phyloP scores from a whole-genome alignment of 2,888 invertebrate species.

The Zaprionus lineosus region DNA sequence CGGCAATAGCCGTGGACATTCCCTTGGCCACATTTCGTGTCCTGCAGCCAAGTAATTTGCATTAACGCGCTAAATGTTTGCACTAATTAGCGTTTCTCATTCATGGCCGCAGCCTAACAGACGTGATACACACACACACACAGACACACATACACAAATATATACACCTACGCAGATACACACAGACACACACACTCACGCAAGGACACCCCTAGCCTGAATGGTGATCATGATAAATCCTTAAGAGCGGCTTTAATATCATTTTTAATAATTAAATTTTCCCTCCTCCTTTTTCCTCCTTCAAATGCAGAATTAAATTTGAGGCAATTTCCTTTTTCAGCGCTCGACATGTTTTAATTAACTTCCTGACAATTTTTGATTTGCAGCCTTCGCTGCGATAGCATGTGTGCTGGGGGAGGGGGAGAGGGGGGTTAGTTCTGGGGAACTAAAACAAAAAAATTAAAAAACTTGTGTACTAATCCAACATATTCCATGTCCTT shows the following conservation, averaged over 20 bases:
- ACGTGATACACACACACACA: too few species aligned
- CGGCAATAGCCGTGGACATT: conserved; percentile 38
- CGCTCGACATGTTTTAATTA: conserved; percentile 60
- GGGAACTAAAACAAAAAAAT: too few species aligned
- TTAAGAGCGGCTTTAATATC: conserved; percentile 52
- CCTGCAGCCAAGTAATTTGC: conserved; percentile 74
- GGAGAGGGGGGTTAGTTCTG: too few species aligned
- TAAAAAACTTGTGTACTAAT: too few species aligned
- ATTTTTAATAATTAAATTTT: conserved; percentile 39
- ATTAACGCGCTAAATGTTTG: conserved; percentile 68
- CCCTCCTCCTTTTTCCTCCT: conserved; percentile 3
- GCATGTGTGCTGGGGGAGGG: too few species aligned
- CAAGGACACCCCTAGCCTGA: too few species aligned
- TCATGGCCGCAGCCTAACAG: conserved; percentile 29
- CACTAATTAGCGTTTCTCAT: conserved; percentile 70
- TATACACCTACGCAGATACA: too few species aligned
- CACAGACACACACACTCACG: too few species aligned
- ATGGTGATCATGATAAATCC: too few species aligned
- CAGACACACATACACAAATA: too few species aligned
- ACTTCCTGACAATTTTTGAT: conserved; percentile 41
- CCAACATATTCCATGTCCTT: conserved; percentile 53
- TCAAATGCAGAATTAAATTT: conserved; percentile 24
- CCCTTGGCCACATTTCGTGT: conserved; percentile 53
- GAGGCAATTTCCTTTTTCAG: conserved; percentile 45
- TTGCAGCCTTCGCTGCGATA: conserved; percentile 23